Conservation (phyloP, 2,888 invertebrate genomes). For the Eupithecia tripunctaria region DNA sequence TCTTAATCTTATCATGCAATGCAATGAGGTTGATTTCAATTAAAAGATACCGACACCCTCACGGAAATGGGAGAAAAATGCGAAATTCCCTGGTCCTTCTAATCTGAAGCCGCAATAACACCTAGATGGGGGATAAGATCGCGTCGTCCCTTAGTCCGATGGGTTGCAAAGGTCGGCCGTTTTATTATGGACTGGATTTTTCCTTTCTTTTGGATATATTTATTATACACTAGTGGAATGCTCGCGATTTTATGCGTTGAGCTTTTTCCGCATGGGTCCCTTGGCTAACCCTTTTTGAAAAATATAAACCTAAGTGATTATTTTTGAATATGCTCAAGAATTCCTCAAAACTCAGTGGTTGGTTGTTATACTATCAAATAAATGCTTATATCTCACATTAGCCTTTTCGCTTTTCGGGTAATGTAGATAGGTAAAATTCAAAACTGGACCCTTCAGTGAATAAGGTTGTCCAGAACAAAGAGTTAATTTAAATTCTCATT, state of each 20-base stretch:
- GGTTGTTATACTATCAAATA: not conserved
- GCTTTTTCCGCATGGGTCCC: not conserved
- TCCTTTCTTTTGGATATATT: conserved; percentile 41
- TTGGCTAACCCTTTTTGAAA: conserved; percentile 1
- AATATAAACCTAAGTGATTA: not conserved
- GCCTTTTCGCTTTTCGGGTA: conserved; percentile 4
- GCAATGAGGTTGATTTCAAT: conserved; percentile 38
- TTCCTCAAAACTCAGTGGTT: not conserved
- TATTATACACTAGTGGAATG: conserved; percentile 21
- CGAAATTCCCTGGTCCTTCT: conserved; percentile 48
- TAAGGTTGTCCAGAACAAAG: conserved; percentile 10
- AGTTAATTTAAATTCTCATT: conserved; percentile 15
- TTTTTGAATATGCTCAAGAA: not conserved
- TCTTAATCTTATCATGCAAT: conserved; percentile 6
- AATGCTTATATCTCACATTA: not conserved
- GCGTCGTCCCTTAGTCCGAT: conserved; percentile 56
- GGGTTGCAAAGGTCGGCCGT: conserved; percentile 50
- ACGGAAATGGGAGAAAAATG: conserved; percentile 44
- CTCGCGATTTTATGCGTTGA: conserved; percentile 8
- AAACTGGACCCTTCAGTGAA: conserved; percentile 14
- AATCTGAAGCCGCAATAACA: conserved; percentile 56
- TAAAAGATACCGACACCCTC: conserved; percentile 35
- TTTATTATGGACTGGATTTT: conserved; percentile 46
- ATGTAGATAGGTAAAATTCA: not conserved
- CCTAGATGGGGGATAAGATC: conserved; percentile 52